Base-by-base conservation (phyloP, 2,888 invertebrate genomes). In the Cephus sareptanus region DNA sequence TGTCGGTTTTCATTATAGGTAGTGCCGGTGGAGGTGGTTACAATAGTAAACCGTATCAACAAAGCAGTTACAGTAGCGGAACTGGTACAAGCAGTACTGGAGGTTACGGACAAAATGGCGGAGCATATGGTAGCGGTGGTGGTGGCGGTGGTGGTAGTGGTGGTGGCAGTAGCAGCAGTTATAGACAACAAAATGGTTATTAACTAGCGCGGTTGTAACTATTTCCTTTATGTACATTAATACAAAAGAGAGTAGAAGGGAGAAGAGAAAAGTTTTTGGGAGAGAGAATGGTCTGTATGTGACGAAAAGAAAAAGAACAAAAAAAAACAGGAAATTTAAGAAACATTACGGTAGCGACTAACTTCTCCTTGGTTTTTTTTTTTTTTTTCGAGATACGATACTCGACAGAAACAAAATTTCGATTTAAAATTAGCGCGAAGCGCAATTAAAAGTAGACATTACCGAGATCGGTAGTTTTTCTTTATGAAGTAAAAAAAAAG, bases 141-240 rank as follows among this genome's bases (percentile, higher is more conserved):
- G 33, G 76, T 33, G 78, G 79, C 30, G 73, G 76, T 4, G 75
- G 78, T 23, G 34, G 78, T n/a, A 71, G 85, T 56, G 82, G 84
- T 68, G 79, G 83, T 35, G 80, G 83, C 69, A 78, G 84, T 68
- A 81, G 82, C 23, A 81, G 81, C 76, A 85, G 82, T 77, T 89
- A 89, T 78, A 84, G 89, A 70, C 89, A 88, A 81, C 88, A 90
- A 82, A 91, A 91, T 78, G 90, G 90, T 69, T 91, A 91, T 87
- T 90, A 86, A 56, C 23, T 15, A 56, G 23, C 56, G 23, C 6
- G 15, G 11, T 71, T 34, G 12, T 33, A 34, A 71, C 31, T 30
- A 23, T 71, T 34, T 33, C 0, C 71, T 9, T 15, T 6, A 30
- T 71, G 71, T 71, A 71, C 33, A 75, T 31, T 79, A 73, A 34